A percentile compares a stretch with the other conserved stretches of the same genome.
Evolutionary conservation across 2,113 vertebrate genomes (phyloP).

Genomic region (Physeter macrocephalus): DNA sequence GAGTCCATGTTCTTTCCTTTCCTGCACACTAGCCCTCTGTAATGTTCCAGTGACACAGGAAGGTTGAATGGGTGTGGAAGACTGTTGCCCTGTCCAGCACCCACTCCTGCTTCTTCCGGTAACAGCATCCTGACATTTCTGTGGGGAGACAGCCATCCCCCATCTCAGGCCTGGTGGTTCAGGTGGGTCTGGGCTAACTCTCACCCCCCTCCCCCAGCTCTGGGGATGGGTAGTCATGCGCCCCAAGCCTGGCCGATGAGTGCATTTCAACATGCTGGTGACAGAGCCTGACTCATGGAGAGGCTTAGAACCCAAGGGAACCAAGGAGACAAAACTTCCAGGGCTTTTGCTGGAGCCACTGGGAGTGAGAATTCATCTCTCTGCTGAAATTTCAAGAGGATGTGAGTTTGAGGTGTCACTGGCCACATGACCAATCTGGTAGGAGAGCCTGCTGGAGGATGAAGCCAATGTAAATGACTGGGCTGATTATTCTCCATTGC

Average conservation of each 20-base stretch:
- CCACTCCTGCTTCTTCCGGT: background rate
- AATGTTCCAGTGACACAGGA: background rate
- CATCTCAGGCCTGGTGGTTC: background rate
- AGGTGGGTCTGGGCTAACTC: background rate
- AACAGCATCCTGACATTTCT: background rate
- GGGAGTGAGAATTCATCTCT: background rate
- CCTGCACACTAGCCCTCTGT: background rate
- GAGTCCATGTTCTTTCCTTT: background rate
- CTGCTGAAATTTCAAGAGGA: background rate
- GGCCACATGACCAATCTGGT: rapidly evolving
- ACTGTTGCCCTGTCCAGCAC: background rate
- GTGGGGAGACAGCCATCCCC: background rate
- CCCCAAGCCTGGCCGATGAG: background rate
- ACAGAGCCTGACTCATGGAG: background rate
- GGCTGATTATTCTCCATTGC: background rate
- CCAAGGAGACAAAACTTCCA: background rate
- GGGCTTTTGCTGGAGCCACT: background rate
- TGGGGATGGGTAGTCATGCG: background rate
- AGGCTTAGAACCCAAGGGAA: background rate
- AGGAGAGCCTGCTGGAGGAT: background rate
- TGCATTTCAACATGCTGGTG: background rate
- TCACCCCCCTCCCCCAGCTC: background rate
- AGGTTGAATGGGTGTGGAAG: background rate
- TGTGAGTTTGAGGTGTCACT: background rate
- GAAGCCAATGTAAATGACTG: background rate